These are phyloP conservation scores for Aptenodytes patagonicus DNA, from an alignment of 2,113 vertebrate genomes.

Conservation along the genomic window DNA sequence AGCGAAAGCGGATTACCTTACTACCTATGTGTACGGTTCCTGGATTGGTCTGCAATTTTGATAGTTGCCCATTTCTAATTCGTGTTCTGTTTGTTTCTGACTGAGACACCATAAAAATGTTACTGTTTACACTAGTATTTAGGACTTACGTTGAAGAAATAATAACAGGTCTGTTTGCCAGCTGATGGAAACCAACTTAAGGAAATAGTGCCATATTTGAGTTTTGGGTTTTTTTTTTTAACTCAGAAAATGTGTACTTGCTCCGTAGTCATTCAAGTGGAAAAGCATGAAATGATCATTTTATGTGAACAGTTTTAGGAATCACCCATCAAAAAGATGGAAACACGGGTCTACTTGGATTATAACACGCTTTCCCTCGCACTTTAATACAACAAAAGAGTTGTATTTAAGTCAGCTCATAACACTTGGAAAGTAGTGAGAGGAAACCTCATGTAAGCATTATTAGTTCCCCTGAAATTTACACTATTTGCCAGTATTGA, in stretches of 20 bases:
- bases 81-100: neutral
- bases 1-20: neutral
- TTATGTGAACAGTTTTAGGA: neutral
- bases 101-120: neutral
- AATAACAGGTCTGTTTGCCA: neutral
- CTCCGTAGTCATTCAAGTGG: neutral
- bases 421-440: neutral
- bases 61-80: neutral
- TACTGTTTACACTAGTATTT: neutral
- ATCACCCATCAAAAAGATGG: neutral
- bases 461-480: neutral
- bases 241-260: neutral
- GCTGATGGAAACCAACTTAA: neutral
- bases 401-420: neutral
- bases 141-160: neutral
- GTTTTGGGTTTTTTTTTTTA: neutral
- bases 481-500: neutral
- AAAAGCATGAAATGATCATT: neutral
- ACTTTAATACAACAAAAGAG: neutral
- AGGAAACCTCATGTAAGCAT: neutral
- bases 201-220: neutral
- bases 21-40: rapidly evolving
- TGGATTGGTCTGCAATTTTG: neutral
- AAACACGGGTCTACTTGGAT: neutral
- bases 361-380: neutral